Evolutionary conservation across 1,140 invertebrate species (phyloP), one percentile per base, ranked within the genome.

Genomic region (Reticulitermes speratus): DNA sequence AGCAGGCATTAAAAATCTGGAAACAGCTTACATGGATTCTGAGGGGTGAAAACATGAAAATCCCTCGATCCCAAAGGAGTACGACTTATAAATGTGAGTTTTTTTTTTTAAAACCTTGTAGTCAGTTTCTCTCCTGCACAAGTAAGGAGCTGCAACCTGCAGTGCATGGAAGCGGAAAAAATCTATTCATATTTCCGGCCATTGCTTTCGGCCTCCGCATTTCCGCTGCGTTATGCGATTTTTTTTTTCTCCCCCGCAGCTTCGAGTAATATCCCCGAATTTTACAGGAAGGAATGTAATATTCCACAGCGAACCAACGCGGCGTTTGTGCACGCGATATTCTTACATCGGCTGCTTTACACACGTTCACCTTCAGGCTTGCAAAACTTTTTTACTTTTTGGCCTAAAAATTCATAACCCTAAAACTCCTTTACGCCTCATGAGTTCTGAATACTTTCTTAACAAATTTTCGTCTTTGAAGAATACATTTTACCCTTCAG

Each of bases 41-140:
- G 65, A 75, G 65, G 65, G 65, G 65, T 75, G 65, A 75, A 30
- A 75, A 75, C 65, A 75, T 30, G 65, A 75, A 75, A 75, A 75
- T 75, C 65, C 65, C 65, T 30, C 65, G n/a, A 75, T 75, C 65
- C 65, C 65, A 75, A 30, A 75, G 65, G 65, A 75, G 14, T 75
- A 75, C 25, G 65, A 75, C 65, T 75, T 75, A 75, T 75, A 75
- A 75, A 75, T 75, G 65, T 75, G 65, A 30, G 65, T n/a, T n/a
- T 75, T 75, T 75, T 75, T 30, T 25, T 65, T 65, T 23, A 25
- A 75, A 75, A 75, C 14, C 65, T 75, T 75, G 87, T 89, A 90
- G 90, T 90, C 90, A 90, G 89, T 88, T 89, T 89, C 88, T 87
- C 88, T 89, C 88, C 65, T 75, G 65, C 65, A 30, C 65, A 75